Evolutionary conservation across 2,113 vertebrate genomes (phyloP), one percentile per base, ranked within the genome.

Genomic region (Jaculus jaculus): DNA sequence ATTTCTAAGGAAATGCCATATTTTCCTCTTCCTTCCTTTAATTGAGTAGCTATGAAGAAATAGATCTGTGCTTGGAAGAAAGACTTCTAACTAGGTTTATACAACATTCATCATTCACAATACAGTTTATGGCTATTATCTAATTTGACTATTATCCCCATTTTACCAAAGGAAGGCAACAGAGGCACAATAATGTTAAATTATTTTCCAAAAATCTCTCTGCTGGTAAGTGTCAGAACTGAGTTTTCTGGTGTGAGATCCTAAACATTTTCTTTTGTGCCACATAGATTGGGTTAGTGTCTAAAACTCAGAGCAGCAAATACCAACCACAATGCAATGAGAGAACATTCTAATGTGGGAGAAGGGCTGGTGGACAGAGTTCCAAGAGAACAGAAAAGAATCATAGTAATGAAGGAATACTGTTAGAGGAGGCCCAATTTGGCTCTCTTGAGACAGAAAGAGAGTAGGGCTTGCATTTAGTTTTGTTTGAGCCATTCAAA

Each of bases 121-220:
- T 63, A n/a, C 60, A 89, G 23, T 74, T 84, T 2, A 42, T 5
- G 24, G 71, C 54, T 74, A 68, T 34, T 47, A 65, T 60, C 34
- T 83, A 24, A 72, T 95, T 58, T 94, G 58, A 60, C 72, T 58
- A 47, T 47, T 39, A 80, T 9, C 87, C n/a, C 37, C 54, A n/a
- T 82, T 89, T 89, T 71, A 72, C 54, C 30, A 68, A 92, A 80
- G 32, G 65, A 88, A 84, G n/a, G 88, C 95, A 89, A 73, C 77
- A 81, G 71, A 90, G 58, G 15, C 37, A 69, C 21, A 83, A 51
- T 78, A 2, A 30, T 74, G 39, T 85, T 87, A 74, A 81, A 16
- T 73, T 37, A 69, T 75, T 91, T 66, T 75, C 21, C 80, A 54
- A 0, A 86, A 87, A 73, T 39, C 28, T 24, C 42, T 17, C 37